A percentile compares a stretch with the other conserved stretches of the same genome.
phyloP scores from a whole-genome alignment of 2,888 invertebrate species.

The Hemicrepidius hirtus region DNA sequence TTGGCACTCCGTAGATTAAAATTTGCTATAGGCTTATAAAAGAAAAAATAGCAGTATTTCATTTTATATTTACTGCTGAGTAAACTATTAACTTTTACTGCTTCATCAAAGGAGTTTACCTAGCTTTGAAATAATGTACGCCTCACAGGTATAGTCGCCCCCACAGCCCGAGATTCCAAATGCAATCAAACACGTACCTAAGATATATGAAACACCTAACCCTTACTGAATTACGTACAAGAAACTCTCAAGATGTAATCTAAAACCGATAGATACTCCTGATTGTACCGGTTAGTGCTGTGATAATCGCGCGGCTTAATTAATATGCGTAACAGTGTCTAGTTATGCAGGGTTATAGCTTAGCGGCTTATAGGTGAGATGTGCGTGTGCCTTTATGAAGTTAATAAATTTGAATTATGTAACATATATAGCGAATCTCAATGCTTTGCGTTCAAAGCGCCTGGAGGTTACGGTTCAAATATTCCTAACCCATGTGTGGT shows the following conservation, averaged over 20 bases:
- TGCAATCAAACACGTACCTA: conserved; percentile 6
- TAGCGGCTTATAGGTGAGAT: conserved; percentile 47
- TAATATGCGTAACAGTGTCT: conserved; percentile 46
- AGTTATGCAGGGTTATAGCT: conserved; percentile 35
- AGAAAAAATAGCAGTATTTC: no score
- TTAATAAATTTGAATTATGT: conserved; percentile 50
- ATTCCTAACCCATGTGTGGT: conserved; percentile 21
- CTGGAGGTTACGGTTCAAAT: conserved; percentile 26
- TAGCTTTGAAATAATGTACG: no score
- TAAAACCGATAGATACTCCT: conserved; percentile 41
- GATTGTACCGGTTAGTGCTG: conserved; percentile 40
- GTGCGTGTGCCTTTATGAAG: conserved; percentile 47
- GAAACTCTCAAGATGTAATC: conserved; percentile 31
- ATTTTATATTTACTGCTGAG: no score
- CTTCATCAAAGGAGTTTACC: no score
- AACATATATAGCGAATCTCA: conserved; percentile 41
- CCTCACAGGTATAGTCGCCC: not conserved
- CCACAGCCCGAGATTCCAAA: not conserved
- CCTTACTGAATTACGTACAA: conserved; percentile 11
- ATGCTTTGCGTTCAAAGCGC: conserved; percentile 38
- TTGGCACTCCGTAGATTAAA: no score
- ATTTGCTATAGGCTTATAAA: no score
- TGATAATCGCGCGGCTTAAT: conserved; percentile 47
- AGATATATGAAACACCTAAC: conserved; percentile 15
- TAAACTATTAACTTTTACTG: no score